Conservation (phyloP, 1,140 invertebrate genomes). For the Drosophila lini region DNA sequence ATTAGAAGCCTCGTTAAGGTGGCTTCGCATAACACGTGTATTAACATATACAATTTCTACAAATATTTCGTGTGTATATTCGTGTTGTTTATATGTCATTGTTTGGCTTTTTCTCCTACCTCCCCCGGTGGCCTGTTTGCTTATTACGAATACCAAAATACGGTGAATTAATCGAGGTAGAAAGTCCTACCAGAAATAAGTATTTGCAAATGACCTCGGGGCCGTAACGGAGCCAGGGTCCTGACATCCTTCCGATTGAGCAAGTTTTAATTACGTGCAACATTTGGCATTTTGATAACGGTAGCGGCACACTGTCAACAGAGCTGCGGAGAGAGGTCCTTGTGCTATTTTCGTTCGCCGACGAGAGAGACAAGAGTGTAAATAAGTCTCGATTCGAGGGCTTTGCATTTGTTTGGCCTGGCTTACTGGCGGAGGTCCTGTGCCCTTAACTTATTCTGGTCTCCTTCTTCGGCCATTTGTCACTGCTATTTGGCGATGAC, state of each 20-base stretch:
- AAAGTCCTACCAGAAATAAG: slow-evolving; percentile 21
- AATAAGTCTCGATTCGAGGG: slow-evolving; percentile 41
- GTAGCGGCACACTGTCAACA: slow-evolving; percentile 37
- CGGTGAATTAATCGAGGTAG: slow-evolving; percentile 60
- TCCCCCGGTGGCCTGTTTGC: slow-evolving; percentile 11
- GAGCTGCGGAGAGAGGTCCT: slow-evolving; percentile 21
- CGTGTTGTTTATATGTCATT: slow-evolving; percentile 33
- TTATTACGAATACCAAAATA: slow-evolving; percentile 34
- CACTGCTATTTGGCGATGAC: slow-evolving; percentile 47
- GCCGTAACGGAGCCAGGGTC: slow-evolving; percentile 11
- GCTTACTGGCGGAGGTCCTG: slow-evolving; percentile 16
- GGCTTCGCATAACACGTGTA: slow-evolving; percentile 33
- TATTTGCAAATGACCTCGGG: slow-evolving; percentile 39
- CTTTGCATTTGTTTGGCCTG: slow-evolving; percentile 49
- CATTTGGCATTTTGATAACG: slow-evolving; percentile 70
- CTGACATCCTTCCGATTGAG: slow-evolving; percentile 68
- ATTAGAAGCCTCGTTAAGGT: slow-evolving; percentile 57
- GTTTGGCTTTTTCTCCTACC: slow-evolving; percentile 32
- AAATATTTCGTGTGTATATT: slow-evolving; percentile 14
- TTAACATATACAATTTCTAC: slow-evolving; percentile 17
- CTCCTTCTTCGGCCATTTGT: slow-evolving; percentile 27
- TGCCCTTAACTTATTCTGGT: slow-evolving; percentile 8
- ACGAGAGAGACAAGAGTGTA: slow-evolving; percentile 50
- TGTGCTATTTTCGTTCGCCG: slow-evolving; percentile 48
- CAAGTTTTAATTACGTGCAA: slow-evolving; percentile 80